phyloP scores from a whole-genome alignment of 2,888 invertebrate genomes.

The Poecilus cupreus region DNA sequence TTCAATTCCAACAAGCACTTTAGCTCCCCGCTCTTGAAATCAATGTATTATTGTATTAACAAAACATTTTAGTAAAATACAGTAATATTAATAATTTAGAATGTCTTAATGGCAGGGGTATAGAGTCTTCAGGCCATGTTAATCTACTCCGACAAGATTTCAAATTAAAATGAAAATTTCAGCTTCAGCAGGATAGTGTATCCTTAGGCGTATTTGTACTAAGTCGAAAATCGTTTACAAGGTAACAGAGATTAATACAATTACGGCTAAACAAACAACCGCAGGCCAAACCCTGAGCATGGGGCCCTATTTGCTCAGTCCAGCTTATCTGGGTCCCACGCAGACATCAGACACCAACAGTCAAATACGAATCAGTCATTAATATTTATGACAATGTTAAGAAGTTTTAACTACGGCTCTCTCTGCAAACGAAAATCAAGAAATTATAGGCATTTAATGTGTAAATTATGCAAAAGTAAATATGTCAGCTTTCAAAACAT shows the following conservation, averaged over 20 bases:
- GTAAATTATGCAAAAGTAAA: slow-evolving; percentile 26
- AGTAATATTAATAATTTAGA: no score
- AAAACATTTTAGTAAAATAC: no score
- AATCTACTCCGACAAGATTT: no score
- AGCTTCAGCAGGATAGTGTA: no score
- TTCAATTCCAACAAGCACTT: no score
- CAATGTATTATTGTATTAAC: no score
- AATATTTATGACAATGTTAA: slow-evolving; percentile 29
- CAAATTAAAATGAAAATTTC: no score
- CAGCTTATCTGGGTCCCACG: slow-evolving; percentile 14
- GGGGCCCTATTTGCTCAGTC: slow-evolving; percentile 7
- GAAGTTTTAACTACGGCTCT: neutral
- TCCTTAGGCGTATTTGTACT: no score
- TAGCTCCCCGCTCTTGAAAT: no score
- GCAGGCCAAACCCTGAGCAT: neutral
- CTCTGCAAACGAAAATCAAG: neutral
- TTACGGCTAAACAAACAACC: slow-evolving; percentile 15
- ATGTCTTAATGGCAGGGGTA: no score
- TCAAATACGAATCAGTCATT: slow-evolving; percentile 31
- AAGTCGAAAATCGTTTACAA: neutral
- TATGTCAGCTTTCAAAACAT: slow-evolving; percentile 3
- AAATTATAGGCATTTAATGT: slow-evolving; percentile 17
- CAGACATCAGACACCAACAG: neutral
- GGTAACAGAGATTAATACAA: slow-evolving; percentile 27
- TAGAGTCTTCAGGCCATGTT: no score